Evolutionary conservation across 2,113 vertebrate genomes (phyloP).

Genomic region (Zosterops borbonicus): DNA sequence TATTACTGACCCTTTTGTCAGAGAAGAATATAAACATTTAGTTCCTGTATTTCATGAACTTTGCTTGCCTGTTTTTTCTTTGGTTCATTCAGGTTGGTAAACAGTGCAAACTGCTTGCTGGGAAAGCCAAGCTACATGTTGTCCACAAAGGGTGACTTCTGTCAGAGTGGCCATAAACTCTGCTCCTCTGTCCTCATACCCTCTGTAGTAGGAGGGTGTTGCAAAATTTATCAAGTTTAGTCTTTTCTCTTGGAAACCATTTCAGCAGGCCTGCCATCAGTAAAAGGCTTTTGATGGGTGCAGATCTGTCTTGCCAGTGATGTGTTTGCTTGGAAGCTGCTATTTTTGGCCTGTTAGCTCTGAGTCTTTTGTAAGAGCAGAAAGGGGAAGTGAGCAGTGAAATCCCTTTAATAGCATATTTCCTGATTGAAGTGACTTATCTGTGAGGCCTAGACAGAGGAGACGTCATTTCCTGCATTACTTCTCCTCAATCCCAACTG

Average conservation of each 20-base stretch:
- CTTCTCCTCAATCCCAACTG: neutral
- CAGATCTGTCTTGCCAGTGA: neutral
- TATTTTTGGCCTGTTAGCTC: conserved; percentile 50
- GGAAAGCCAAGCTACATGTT: neutral
- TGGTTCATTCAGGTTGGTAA: neutral
- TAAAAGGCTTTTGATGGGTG: neutral
- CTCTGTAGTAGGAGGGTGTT: neutral
- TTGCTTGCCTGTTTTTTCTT: neutral
- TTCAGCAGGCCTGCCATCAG: neutral
- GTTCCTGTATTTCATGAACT: neutral
- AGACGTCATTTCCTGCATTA: conserved; percentile 82
- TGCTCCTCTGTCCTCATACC: neutral
- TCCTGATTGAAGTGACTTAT: conserved; percentile 77
- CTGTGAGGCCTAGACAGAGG: conserved; percentile 68
- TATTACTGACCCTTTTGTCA: neutral
- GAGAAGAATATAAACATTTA: neutral
- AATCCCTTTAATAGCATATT: conserved; percentile 74
- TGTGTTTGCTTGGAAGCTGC: neutral
- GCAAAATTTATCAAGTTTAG: neutral
- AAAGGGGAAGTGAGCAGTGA: conserved; percentile 80
- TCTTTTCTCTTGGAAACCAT: neutral
- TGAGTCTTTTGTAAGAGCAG: conserved; percentile 49
- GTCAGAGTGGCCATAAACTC: neutral
- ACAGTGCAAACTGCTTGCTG: neutral
- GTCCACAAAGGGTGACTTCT: neutral